Percentiles rank a stretch among this genome's conserved stretches.
Conservation (phyloP, 2,888 invertebrate genomes). For the Latrodectus elegans region DNA sequence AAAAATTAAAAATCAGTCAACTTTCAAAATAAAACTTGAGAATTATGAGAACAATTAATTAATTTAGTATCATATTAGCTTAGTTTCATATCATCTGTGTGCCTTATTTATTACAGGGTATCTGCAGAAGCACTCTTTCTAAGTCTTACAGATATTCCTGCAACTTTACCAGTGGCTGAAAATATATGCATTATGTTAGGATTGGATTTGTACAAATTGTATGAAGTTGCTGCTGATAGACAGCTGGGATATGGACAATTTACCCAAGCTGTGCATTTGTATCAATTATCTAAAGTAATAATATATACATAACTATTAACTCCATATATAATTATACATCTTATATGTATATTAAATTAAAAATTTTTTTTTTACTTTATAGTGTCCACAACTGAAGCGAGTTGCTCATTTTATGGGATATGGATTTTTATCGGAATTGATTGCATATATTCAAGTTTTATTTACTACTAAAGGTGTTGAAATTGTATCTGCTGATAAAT, state of each 20-base stretch:
- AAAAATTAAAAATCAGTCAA: no score
- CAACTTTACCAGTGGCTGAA: constrained; percentile 67
- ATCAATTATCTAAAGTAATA: constrained; percentile 84
- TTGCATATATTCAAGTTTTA: constrained; percentile 79
- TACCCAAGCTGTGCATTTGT: constrained; percentile 85
- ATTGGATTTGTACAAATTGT: constrained; percentile 81
- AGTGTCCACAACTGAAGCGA: constrained; percentile 80
- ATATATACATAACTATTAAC: background rate
- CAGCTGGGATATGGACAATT: constrained; percentile 84
- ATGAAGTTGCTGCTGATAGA: constrained; percentile 87
- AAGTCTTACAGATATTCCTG: constrained; percentile 57
- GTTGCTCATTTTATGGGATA: constrained; percentile 80
- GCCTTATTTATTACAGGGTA: constrained; percentile 32
- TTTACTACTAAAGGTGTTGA: constrained; percentile 77
- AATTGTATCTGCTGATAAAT: constrained; percentile 78
- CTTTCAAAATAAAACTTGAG: no score
- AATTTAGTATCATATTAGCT: no score
- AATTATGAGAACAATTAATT: no score
- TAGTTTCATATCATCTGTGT: no score
- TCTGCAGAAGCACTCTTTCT: constrained; percentile 66
- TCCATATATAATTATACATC: no score
- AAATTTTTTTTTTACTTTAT: constrained; percentile 67
- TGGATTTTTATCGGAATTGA: constrained; percentile 80
- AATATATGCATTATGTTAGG: constrained; percentile 74
- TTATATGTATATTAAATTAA: background rate